Conservation (phyloP, 2,888 invertebrate genomes). For the Clanis bilineata region DNA sequence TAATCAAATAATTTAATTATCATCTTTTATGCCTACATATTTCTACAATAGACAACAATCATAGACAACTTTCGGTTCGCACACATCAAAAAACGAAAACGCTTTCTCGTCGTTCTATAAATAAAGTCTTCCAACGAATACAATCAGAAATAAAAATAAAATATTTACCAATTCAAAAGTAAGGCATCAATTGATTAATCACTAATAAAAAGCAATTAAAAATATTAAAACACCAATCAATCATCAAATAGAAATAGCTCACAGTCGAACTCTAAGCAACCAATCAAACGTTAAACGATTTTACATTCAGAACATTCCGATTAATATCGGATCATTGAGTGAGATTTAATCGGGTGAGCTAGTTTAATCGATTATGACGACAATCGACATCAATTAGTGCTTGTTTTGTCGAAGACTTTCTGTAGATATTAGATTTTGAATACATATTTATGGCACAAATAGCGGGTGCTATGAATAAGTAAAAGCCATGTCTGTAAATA, state of each 20-base stretch:
- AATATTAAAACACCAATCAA: background rate
- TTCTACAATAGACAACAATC: too few relatives aligned
- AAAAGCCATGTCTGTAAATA: too few relatives aligned
- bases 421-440: background rate
- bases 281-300: background rate
- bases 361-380: constrained; percentile 6
- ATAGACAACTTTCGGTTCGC: too few relatives aligned
- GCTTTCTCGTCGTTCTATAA: background rate
- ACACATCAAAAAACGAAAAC: background rate
- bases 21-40: too few relatives aligned
- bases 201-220: background rate
- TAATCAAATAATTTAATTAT: too few relatives aligned
- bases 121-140: background rate
- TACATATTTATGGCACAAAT: too few relatives aligned
- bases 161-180: background rate
- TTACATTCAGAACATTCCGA: background rate
- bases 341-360: background rate
- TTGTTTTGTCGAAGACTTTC: background rate
- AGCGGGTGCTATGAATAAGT: too few relatives aligned
- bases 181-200: background rate
- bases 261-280: background rate
- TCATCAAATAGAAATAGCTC: background rate
- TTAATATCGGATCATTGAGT: constrained; percentile 3
- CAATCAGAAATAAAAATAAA: background rate
- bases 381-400: background rate